Percentiles rank a stretch among this genome's conserved stretches.
phyloP scores from a whole-genome alignment of 2,888 invertebrate genomes.

The Griposia aprilina region DNA sequence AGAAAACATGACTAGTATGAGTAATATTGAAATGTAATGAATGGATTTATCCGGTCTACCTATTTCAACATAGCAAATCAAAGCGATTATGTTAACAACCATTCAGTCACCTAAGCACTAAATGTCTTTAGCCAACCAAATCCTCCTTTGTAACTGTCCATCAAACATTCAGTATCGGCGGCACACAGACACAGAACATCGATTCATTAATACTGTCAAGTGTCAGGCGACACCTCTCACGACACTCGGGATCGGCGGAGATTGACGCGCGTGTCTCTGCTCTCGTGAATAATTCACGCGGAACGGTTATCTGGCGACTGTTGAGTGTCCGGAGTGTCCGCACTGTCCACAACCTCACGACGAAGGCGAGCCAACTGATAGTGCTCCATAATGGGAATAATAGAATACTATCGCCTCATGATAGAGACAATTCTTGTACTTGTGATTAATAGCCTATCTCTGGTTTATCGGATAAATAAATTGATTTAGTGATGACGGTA shows the following conservation, averaged over 20 bases:
- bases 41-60: neutral
- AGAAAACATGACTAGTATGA: neutral
- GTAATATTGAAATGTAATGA: neutral
- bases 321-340: slow-evolving; percentile 60
- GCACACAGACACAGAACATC: slow-evolving; percentile 47
- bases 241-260: slow-evolving; percentile 62
- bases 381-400: slow-evolving; percentile 61
- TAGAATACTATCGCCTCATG: slow-evolving; percentile 61
- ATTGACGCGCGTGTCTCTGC: slow-evolving; percentile 68
- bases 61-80: neutral
- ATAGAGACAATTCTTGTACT: slow-evolving; percentile 62
- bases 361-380: slow-evolving; percentile 46
- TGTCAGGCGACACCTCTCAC: slow-evolving; percentile 64
- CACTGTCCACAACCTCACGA: slow-evolving; percentile 46
- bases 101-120: slow-evolving; percentile 10
- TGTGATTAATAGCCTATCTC: slow-evolving; percentile 61
- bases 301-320: slow-evolving; percentile 65
- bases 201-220: slow-evolving; percentile 69
- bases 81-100: neutral
- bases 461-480: slow-evolving; percentile 48
- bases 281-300: slow-evolving; percentile 74
- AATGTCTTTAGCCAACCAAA: slow-evolving; percentile 33
- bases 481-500: slow-evolving; percentile 53
- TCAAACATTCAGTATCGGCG: slow-evolving; percentile 43
- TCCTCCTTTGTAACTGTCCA: slow-evolving; percentile 28